Percentiles rank a stretch among this genome's conserved stretches.
Conservation (phyloP, 2,888 invertebrate genomes). For the Agrochola litura region DNA sequence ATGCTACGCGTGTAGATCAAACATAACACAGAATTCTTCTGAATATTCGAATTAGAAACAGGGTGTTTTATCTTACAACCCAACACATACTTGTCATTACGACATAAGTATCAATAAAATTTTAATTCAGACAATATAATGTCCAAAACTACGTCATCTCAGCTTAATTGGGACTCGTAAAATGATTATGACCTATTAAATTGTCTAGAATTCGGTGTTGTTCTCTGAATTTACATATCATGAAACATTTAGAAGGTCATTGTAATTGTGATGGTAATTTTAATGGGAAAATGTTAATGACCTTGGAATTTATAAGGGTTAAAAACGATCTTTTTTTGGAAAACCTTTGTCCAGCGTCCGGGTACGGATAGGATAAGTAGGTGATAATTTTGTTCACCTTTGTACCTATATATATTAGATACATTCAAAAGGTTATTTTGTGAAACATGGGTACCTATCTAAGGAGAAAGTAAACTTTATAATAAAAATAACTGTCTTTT, state of each 20-base stretch:
- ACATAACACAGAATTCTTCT: background rate
- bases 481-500: no score
- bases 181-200: conserved; percentile 76
- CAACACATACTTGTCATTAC: conserved; percentile 48
- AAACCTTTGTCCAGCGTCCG: background rate
- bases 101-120: conserved; percentile 54
- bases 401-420: no score
- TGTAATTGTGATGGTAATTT: conserved; percentile 37
- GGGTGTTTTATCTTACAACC: conserved; percentile 45
- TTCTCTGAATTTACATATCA: conserved; percentile 60
- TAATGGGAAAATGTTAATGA: conserved; percentile 40
- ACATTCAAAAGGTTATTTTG: background rate
- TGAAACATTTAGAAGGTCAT: conserved; percentile 46
- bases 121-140: conserved; percentile 63
- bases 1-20: background rate
- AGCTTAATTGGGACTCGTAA: conserved; percentile 72
- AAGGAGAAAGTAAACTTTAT: background rate
- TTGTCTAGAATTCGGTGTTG: conserved; percentile 70
- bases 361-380: background rate
- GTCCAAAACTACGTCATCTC: conserved; percentile 67
- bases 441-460: background rate
- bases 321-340: background rate
- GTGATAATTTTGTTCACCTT: background rate
- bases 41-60: conserved; percentile 27
- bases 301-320: conserved; percentile 26